Percentiles rank a stretch among this genome's conserved stretches.
Conservation (phyloP, 2,888 invertebrate species). For the Chirona hameri region DNA sequence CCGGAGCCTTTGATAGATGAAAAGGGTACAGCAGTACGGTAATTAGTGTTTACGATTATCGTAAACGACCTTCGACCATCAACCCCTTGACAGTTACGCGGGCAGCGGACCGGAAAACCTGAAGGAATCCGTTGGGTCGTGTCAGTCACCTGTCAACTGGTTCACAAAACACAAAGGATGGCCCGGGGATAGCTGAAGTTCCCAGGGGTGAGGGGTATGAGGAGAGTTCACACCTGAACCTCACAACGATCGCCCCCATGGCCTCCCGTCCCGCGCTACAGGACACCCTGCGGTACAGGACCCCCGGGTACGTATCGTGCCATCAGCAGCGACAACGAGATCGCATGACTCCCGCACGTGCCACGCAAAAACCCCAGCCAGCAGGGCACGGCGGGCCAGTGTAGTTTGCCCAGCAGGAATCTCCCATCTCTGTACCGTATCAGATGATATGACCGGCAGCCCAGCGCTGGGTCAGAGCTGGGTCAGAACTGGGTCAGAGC, state of each 20-base stretch:
- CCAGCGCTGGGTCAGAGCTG: too few species aligned
- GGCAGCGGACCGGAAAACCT: background rate
- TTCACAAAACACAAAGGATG: background rate
- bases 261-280: too few species aligned
- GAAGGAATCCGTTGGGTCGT: background rate
- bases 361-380: background rate
- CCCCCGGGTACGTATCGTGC: background rate
- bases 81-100: background rate
- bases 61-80: background rate
- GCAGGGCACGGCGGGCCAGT: background rate
- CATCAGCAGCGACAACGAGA: background rate
- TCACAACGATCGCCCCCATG: too few species aligned
- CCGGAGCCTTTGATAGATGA: background rate
- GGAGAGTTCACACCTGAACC: too few species aligned
- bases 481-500: too few species aligned
- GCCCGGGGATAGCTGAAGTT: background rate
- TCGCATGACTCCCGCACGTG: background rate
- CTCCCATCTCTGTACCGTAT: too few species aligned
- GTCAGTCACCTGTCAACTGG: background rate
- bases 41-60: slow-evolving; percentile 24
- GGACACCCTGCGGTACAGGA: too few species aligned
- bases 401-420: too few species aligned
- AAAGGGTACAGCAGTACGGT: background rate
- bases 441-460: too few species aligned
- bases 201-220: too few species aligned